Evolutionary conservation across 2,797 vertebrate species (phyloP), one percentile per base, ranked within the genome.

Genomic region (Linurgus olivaceus): DNA sequence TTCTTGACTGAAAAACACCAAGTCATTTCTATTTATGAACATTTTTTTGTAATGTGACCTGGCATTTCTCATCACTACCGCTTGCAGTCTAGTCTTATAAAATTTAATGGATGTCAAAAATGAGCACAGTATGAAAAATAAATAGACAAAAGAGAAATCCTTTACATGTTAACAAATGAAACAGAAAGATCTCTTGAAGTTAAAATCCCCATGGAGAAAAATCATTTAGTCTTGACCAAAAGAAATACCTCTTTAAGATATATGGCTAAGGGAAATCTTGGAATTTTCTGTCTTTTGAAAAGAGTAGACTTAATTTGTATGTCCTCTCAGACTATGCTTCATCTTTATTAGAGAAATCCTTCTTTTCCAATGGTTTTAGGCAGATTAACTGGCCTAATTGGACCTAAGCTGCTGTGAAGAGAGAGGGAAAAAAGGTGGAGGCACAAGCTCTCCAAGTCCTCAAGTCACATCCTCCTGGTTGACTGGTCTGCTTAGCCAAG

Each of bases 401-500:
- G 97, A 94, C 96, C 96, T 98, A 98, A 98, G 97, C 96, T 98
- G 91, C 97, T 97, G 96, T 98, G 96, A 97, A 97, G 96, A 95
- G 94, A 92, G 81, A 93, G 92, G 92, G 81, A 94, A 97, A 96
- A 98, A 97, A 96, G 94, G 97, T 97, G 97, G 93, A 97, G 90
- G 94, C 94, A 96, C 91, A 94, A 95, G 96, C 97, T 97, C 97
- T 98, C 98, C 97, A 96, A 98, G 98, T 98, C 97, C 96, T 98
- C 98, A 98, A 98, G 98, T 99, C 98, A 98, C 98, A 98, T 98
- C 98, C 98, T 98, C 97, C 90, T 98, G 98, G 98, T 98, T 98
- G 98, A 98, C 98, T 99, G 98, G 98, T 97, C 97, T 98, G 98
- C 98, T 99, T 98, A 98, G 97, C 98, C 98, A 98, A 98, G 98